Conservation (phyloP, 2,888 invertebrate genomes). For the Chymomyza fuscimana region DNA sequence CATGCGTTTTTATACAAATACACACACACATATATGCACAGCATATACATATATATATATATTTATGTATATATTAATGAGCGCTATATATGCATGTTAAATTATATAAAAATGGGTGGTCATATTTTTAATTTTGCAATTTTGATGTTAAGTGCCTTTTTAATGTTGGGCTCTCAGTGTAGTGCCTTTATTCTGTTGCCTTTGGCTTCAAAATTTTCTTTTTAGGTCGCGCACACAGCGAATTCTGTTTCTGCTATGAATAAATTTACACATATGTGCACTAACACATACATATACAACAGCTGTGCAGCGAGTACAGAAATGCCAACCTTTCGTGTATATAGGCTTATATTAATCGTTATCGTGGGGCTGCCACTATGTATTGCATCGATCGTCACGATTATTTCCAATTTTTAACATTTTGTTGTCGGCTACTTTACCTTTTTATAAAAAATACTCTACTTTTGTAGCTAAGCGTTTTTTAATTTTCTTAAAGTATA, state of each 20-base stretch:
- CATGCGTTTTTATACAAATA: neutral
- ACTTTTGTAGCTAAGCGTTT: too few species aligned
- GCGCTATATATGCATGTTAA: constrained; percentile 9
- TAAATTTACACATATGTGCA: neutral
- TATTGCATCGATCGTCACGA: too few species aligned
- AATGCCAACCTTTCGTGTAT: neutral
- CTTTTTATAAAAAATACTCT: too few species aligned
- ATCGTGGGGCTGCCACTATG: neutral
- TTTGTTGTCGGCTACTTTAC: too few species aligned
- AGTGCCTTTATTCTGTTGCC: too few species aligned
- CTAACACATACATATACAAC: neutral
- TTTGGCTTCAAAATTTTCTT: neutral
- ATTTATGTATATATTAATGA: neutral
- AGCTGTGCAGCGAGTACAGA: neutral
- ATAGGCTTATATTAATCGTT: neutral
- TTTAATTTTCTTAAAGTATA: too few species aligned
- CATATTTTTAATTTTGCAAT: neutral
- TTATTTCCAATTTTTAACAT: too few species aligned
- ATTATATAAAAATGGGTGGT: neutral
- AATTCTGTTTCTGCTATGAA: neutral
- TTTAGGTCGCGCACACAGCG: neutral
- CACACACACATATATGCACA: neutral
- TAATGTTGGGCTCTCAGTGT: neutral
- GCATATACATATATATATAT: neutral
- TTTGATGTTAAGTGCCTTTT: neutral